A percentile compares a stretch with the other conserved stretches of the same genome.
These are phyloP conservation scores for Irena cyanogastra DNA, from an alignment of 2,113 vertebrate species.

Conservation along the genomic window DNA sequence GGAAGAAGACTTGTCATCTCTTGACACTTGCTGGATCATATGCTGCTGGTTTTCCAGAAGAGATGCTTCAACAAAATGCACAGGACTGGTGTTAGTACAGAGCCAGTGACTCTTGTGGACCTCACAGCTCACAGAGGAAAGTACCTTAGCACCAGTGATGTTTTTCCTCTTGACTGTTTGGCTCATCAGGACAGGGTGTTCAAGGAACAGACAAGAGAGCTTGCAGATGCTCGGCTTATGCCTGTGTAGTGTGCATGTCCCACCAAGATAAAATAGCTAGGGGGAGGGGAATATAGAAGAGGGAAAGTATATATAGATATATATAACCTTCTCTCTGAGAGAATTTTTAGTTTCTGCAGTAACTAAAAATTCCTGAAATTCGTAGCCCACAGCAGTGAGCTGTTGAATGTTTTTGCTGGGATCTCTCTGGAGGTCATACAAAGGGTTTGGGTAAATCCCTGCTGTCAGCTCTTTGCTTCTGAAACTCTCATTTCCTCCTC, in stretches of 20 bases:
- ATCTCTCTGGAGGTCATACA: background rate
- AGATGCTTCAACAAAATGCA: background rate
- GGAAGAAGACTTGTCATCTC: background rate
- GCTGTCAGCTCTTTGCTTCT: slow-evolving; percentile 24
- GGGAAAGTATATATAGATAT: background rate
- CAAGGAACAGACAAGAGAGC: background rate
- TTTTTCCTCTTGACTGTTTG: background rate
- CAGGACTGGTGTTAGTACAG: background rate
- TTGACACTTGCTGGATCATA: background rate
- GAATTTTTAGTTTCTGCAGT: background rate
- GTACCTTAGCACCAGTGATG: background rate
- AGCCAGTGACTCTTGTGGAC: background rate
- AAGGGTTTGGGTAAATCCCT: background rate
- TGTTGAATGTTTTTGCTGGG: background rate
- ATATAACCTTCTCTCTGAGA: background rate
- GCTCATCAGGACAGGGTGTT: background rate
- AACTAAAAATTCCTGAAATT: background rate
- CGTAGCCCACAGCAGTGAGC: background rate
- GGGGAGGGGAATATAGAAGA: background rate
- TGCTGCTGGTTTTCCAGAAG: background rate
- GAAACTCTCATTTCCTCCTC: slow-evolving; percentile 54
- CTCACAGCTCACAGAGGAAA: background rate
- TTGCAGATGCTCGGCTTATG: background rate
- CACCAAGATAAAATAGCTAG: background rate
- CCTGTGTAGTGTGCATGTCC: background rate